These are phyloP conservation scores for Ceratothoa steindachneri DNA, from an alignment of 2,888 invertebrate genomes.

Conservation along the genomic window DNA sequence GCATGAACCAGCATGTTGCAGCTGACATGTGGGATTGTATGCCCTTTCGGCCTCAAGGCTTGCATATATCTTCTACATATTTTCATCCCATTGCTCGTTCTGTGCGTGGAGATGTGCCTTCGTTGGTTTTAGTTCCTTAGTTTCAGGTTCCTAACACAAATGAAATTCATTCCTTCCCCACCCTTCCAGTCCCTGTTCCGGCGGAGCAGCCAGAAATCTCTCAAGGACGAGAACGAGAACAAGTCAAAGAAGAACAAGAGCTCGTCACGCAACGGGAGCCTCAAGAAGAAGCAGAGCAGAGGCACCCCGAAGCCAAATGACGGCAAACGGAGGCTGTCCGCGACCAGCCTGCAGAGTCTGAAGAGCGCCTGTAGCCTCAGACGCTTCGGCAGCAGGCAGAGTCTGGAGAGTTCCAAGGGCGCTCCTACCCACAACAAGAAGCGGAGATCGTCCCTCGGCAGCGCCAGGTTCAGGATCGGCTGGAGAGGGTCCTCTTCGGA, in stretches of 20 bases:
- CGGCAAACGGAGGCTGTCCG: background rate
- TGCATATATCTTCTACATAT: no score
- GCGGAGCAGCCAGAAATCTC: constrained; percentile 24
- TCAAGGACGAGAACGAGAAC: constrained; percentile 40
- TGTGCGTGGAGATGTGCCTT: no score
- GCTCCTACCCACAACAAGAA: background rate
- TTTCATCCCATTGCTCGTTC: no score
- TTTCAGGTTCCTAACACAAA: no score
- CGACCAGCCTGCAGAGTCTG: background rate
- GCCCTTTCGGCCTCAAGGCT: no score
- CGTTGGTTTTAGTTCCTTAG: no score
- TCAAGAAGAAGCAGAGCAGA: background rate
- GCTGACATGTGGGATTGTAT: no score
- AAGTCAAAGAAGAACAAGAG: constrained; percentile 3
- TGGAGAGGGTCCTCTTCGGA: background rate
- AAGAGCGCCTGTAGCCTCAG: background rate
- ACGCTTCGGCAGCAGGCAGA: background rate
- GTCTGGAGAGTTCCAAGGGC: background rate
- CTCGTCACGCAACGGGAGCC: background rate
- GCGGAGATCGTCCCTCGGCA: background rate
- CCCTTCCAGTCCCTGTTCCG: background rate
- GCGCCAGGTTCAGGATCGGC: background rate
- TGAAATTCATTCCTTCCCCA: no score
- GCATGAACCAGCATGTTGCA: no score
- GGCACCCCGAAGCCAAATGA: no score